Base-by-base conservation (phyloP, 2,888 invertebrate genomes). In the Tipula lateralis region DNA sequence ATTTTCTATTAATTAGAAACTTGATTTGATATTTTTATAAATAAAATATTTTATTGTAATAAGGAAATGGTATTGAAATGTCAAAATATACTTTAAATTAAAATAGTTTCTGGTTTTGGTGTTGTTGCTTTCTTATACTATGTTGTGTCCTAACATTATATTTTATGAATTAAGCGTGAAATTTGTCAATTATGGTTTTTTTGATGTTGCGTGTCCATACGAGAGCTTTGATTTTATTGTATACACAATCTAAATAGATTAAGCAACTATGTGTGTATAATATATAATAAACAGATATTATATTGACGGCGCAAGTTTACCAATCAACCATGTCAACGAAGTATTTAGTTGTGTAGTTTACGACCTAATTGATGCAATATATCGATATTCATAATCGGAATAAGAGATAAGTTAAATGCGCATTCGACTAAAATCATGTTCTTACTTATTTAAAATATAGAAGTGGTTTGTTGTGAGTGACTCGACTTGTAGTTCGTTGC, bases 51-150 rank as follows among this genome's bases (percentile, higher is more conserved):
- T 66, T 24, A 66, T 66, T 66, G 66, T 24, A 66, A 66, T 4
- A 66, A 66, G 66, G 66, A 66, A 66, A 24, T 66, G 66, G 9
- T 66, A 66, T 66, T 66, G 66, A 66, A 66, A 66, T 66, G 66
- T 66, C 66, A 66, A 24, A 66, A 66, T 66, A 66, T 66, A 24
- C 66, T 66, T 66, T 66, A 24, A 66, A 66, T 66, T 66, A 66
- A 66, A 66, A 66, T 66, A 66, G 66, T 66, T 66, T 66, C 66
- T 66, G 66, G 66, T 66, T 24, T 66, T 24, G 66, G 4, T 50
- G 44, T 24, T 24, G 24, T 24, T 19, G 24, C n/a, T 66, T 7
- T 19, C n/a, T n/a, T n/a, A n/a, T n/a, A n/a, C n/a, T n/a, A n/a
- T 19, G 24, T 24, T 66, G 19, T 66, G 66, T 66, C 24, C 66